Evolutionary conservation across 1,140 invertebrate genomes (phyloP).

Genomic region (Lineus longissimus): DNA sequence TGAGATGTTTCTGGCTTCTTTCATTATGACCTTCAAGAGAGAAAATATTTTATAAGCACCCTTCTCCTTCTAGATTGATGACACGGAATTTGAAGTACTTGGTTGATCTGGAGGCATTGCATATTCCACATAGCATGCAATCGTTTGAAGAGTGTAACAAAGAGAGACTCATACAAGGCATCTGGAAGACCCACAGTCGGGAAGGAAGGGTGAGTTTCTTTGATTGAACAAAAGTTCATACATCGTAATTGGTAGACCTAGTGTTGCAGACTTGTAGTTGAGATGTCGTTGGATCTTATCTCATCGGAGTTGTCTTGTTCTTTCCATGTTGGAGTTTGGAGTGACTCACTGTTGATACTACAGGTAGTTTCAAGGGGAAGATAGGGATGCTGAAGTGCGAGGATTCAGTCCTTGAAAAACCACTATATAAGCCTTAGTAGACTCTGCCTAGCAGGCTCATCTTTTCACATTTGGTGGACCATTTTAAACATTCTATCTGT

Average conservation of each 20-base stretch:
- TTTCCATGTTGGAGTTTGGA: not conserved
- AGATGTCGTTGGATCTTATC: too few species aligned
- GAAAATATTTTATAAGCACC: too few species aligned
- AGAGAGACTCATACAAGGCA: slow-evolving; percentile 33
- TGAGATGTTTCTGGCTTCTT: too few species aligned
- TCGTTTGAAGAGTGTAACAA: slow-evolving; percentile 39
- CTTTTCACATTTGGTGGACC: not conserved
- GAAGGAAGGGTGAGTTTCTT: slow-evolving; percentile 34
- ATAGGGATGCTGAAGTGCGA: not conserved
- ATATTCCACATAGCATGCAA: slow-evolving; percentile 32
- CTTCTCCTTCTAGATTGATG: too few species aligned
- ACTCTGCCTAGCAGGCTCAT: not conserved
- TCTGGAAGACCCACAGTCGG: slow-evolving; percentile 43
- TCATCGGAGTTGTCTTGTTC: too few species aligned
- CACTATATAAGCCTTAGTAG: not conserved
- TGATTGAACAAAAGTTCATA: too few species aligned
- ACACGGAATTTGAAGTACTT: slow-evolving; percentile 28
- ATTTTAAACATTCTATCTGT: not conserved
- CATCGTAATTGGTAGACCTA: too few species aligned
- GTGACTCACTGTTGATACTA: not conserved
- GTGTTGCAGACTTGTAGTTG: too few species aligned
- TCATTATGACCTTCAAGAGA: too few species aligned
- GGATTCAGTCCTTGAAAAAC: not conserved
- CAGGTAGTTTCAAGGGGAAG: not conserved
- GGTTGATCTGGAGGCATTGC: slow-evolving; percentile 35